Percentiles rank a stretch among this genome's conserved stretches.
Conservation (phyloP, 2,113 vertebrate species). For the Neoarius graeffei region DNA sequence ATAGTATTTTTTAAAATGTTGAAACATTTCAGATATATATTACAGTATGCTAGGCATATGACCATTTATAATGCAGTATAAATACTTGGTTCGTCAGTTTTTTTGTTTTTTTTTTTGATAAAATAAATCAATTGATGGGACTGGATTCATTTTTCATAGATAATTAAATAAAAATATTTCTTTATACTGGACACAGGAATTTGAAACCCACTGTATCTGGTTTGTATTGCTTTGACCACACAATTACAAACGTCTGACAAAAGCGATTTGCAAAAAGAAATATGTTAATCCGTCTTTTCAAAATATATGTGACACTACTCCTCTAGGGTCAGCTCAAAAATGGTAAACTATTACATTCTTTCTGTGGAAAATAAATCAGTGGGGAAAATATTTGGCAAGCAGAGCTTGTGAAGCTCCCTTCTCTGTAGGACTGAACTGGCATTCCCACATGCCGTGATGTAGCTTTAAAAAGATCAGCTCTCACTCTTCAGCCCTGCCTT, state of each 20-base stretch:
- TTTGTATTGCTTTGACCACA: conserved; percentile 19
- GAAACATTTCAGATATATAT: too few relatives aligned
- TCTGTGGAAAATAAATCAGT: conserved; percentile 8
- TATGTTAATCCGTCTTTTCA: conserved; percentile 23
- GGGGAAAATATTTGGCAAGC: background rate
- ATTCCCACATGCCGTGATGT: background rate
- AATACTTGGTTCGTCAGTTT: background rate
- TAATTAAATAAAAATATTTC: background rate
- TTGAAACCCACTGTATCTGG: background rate
- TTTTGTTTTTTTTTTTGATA: background rate
- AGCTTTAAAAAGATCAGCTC: background rate
- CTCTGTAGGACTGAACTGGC: background rate
- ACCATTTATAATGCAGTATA: background rate
- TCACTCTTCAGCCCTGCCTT: background rate
- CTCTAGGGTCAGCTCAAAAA: background rate
- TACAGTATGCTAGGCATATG: background rate
- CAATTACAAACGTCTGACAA: conserved; percentile 25
- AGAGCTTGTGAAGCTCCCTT: background rate
- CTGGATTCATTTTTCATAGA: conserved; percentile 4
- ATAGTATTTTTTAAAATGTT: too few relatives aligned
- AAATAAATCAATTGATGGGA: background rate
- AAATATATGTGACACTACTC: background rate
- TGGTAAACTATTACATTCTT: background rate
- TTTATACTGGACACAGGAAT: background rate
- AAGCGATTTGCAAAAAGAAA: conserved; percentile 23